Base-by-base conservation (phyloP, 2,888 invertebrate species). In the Thymelicus lineola region DNA sequence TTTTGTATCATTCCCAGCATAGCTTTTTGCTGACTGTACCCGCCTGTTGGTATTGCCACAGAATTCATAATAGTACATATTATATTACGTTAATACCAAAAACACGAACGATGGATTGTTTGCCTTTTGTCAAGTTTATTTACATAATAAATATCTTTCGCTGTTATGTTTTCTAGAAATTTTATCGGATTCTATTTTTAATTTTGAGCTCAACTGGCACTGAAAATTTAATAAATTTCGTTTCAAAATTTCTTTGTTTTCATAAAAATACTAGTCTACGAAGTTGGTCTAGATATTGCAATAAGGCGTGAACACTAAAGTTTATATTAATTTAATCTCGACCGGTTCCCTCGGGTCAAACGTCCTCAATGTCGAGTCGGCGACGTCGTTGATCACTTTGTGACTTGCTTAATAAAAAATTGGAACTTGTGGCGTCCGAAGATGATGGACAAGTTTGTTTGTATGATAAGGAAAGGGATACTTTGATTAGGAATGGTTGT, bases 311-410 rank as follows among this genome's bases (percentile, higher is more conserved):
- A 77, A 78, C 76, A 78, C 73, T 73, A 81, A 87, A 88, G 82
- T 87, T 88, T 86, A 82, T 85, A 84, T 88, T 55, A 55, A 55
- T 55, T 86, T 87, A 86, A 87, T 87, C 87, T 85, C 71, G 72
- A 70, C 53, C 28, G 55, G 55, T 10, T 62, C 15, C 53, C 55
- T 20, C 20, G 61, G 62, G 46, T 38, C 45, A 36, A 68, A 55
- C 55, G 55, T 46, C 67, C 15, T 17, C 17, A 1, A 75, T 73
- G 76, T 77, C 70, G 63, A 78, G 76, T 79, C 75, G 73, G 60
- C 77, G 76, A 79, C 75, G 72, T 75, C 77, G 72, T 15, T 58
- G 58, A 58, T 58, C 58, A 58, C 58, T 58, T 58, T 58, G 17
- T 36, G 6, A 58, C n/a, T 55, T 50, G 48, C 48, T 55, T 53